Conservation (phyloP, 2,797 vertebrate genomes). For the Alfaro cultratus region DNA sequence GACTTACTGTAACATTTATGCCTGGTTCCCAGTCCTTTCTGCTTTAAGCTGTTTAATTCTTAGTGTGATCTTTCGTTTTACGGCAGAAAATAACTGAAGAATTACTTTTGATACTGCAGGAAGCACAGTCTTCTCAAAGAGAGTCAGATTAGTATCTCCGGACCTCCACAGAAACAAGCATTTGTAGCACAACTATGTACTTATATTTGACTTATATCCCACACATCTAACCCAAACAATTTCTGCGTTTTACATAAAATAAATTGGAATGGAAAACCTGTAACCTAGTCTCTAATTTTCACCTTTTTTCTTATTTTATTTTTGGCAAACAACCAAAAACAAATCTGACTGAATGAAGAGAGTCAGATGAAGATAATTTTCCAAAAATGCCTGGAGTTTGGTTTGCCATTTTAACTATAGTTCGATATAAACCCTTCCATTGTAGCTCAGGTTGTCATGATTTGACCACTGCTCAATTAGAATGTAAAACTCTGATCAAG, state of each 20-base stretch:
- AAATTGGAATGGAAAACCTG: background rate
- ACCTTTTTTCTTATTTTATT: background rate
- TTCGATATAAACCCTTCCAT: background rate
- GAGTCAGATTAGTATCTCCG: conserved; percentile 24
- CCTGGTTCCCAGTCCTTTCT: background rate
- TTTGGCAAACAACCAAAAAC: background rate
- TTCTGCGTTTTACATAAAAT: background rate
- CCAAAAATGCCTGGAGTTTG: background rate
- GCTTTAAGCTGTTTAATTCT: background rate
- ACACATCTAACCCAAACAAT: too few relatives aligned
- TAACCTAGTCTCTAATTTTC: background rate
- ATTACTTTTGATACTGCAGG: conserved; percentile 17
- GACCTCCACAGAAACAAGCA: conserved; percentile 16
- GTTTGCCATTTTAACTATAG: background rate
- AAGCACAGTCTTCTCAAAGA: conserved; percentile 33
- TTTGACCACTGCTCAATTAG: background rate
- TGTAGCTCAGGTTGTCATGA: background rate
- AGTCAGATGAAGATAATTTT: background rate
- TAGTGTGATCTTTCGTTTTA: background rate
- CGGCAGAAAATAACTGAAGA: conserved; percentile 26
- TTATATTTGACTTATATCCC: conserved; percentile 2
- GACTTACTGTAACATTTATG: conserved; percentile 2
- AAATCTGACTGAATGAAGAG: background rate
- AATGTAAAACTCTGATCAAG: background rate
- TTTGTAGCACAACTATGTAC: conserved; percentile 4